phyloP scores from a whole-genome alignment of 2,113 vertebrate genomes.

The Clarias batrachus region DNA sequence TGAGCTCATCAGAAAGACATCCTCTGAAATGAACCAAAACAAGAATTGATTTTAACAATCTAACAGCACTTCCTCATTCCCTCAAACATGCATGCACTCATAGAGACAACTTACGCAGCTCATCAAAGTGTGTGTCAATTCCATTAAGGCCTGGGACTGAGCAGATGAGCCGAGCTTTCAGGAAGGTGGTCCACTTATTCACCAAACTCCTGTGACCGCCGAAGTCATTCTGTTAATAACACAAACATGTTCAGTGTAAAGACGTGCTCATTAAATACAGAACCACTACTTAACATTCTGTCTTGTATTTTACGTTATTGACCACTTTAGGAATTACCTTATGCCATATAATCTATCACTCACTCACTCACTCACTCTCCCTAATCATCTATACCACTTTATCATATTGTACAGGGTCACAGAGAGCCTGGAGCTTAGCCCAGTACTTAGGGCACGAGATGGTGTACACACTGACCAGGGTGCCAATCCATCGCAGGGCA shows the following conservation, averaged over 20 bases:
- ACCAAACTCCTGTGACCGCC: conserved; percentile 97
- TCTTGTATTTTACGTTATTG: background rate
- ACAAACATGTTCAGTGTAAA: background rate
- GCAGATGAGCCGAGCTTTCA: conserved; percentile 93
- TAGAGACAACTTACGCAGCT: conserved; percentile 85
- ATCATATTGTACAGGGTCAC: no score
- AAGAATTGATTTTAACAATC: background rate
- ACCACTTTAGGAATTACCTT: background rate
- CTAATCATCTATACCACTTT: no score
- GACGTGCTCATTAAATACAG: background rate
- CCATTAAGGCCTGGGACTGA: conserved; percentile 94
- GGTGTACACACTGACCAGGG: no score
- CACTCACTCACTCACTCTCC: no score
- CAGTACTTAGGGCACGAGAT: no score
- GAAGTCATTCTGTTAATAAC: conserved; percentile 86
- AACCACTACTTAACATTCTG: background rate
- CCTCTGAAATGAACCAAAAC: conserved; percentile 77
- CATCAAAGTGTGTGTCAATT: conserved; percentile 98
- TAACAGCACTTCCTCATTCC: background rate
- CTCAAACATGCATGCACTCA: background rate
- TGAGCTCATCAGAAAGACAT: conserved; percentile 93
- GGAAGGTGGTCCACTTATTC: conserved; percentile 98
- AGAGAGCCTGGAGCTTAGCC: no score
- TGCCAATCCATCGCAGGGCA: no score
- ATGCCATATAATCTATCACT: background rate